phyloP scores from a whole-genome alignment of 2,888 invertebrate species.

The Tuta absoluta region DNA sequence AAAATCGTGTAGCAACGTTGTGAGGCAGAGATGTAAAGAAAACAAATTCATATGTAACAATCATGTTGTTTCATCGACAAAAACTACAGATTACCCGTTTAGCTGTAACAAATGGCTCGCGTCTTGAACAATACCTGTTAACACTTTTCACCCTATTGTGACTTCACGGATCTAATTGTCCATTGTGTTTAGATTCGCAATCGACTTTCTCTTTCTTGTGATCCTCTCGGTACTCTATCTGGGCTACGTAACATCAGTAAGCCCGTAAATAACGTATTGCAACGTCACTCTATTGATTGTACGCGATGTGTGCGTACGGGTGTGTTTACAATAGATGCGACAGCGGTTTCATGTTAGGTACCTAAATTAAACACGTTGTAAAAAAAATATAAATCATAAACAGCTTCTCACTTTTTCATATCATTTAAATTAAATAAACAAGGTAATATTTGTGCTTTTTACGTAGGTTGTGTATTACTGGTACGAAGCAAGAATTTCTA shows the following conservation, averaged over 20 bases:
- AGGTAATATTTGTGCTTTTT: no score
- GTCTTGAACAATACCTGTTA: slow-evolving; percentile 11
- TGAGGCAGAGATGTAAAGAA: background rate
- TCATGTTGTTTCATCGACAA: background rate
- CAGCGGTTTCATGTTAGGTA: background rate
- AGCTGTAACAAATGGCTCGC: background rate
- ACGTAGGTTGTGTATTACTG: no score
- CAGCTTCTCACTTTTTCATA: no score
- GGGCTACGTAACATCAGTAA: slow-evolving; percentile 33
- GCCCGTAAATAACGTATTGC: slow-evolving; percentile 10
- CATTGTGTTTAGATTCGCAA: slow-evolving; percentile 25
- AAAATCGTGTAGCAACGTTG: background rate
- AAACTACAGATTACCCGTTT: background rate
- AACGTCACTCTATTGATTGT: slow-evolving; percentile 10
- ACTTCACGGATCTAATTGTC: slow-evolving; percentile 9
- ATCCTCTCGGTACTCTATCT: slow-evolving; percentile 39
- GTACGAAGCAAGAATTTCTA: no score
- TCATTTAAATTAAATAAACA: no score
- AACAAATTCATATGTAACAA: background rate
- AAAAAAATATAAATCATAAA: background rate
- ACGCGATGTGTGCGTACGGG: slow-evolving; percentile 16
- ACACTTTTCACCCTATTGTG: slow-evolving; percentile 9
- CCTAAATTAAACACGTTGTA: background rate
- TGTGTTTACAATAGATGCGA: slow-evolving; percentile 7
- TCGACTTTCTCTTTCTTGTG: slow-evolving; percentile 54